phyloP scores from a whole-genome alignment of 2,797 vertebrate genomes.

The Parauchenoglanis ngamensis region DNA sequence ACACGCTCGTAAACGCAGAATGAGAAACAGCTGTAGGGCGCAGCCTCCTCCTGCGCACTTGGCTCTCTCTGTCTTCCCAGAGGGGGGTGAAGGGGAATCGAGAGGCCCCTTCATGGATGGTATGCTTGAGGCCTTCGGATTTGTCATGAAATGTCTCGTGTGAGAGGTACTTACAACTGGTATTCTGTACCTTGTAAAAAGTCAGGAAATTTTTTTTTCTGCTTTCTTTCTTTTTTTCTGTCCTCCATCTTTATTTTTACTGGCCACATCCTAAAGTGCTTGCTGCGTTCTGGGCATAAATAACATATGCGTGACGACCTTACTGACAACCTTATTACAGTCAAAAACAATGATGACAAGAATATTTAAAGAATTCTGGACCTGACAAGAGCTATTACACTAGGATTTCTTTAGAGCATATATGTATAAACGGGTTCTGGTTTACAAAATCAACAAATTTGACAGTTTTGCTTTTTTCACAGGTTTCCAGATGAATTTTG shows the following conservation, averaged over 20 bases:
- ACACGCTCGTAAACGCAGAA: constrained; percentile 66
- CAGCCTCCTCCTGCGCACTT: constrained; percentile 29
- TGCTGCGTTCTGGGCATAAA: neutral
- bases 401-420: neutral
- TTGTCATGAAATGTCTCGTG: constrained; percentile 47
- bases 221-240: neutral
- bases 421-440: neutral
- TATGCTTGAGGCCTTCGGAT: constrained; percentile 32
- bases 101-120: constrained; percentile 46
- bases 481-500: neutral
- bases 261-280: neutral
- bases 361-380: neutral
- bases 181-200: constrained; percentile 42
- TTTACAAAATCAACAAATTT: neutral
- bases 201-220: constrained; percentile 7
- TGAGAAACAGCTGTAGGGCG: constrained; percentile 64
- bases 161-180: constrained; percentile 32
- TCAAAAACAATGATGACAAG: constrained; percentile 2
- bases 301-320: constrained; percentile 1
- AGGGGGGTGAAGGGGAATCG: constrained; percentile 38
- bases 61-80: constrained; percentile 29
- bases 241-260: neutral
- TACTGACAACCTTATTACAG: constrained; percentile 3
- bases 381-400: neutral
- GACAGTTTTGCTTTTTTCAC: neutral